A percentile compares a stretch with the other conserved stretches of the same genome.
These are phyloP conservation scores for Micrasema minimum DNA, from an alignment of 1,140 invertebrate species.

Conservation along the genomic window DNA sequence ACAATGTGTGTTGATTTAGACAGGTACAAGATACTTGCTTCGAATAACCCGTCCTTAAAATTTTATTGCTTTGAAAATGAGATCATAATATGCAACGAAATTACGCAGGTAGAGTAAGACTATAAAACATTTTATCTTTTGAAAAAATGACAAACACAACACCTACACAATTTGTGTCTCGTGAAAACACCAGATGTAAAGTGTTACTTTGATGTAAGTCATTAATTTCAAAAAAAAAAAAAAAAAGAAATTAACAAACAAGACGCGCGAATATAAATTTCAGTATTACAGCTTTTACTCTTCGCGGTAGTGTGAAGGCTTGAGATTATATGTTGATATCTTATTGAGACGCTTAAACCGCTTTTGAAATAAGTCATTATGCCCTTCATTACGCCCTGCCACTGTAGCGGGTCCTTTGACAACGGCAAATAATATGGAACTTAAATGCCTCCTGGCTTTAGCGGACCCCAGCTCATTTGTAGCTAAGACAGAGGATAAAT, in stretches of 20 bases:
- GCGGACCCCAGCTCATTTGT: conserved; percentile 37
- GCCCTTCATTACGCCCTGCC: conserved; percentile 30
- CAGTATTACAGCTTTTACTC: conserved; percentile 19
- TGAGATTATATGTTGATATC: conserved; percentile 36
- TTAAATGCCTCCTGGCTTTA: conserved; percentile 29
- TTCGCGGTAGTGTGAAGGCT: conserved; percentile 14
- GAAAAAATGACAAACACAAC: too few relatives aligned
- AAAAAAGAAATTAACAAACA: conserved; percentile 3
- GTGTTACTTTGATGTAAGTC: neutral
- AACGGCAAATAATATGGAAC: conserved; percentile 14
- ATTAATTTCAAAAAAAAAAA: conserved; percentile 22
- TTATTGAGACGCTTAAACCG: conserved; percentile 43
- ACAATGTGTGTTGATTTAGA: too few relatives aligned
- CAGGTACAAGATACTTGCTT: too few relatives aligned
- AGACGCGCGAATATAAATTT: conserved; percentile 24
- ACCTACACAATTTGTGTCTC: too few relatives aligned
- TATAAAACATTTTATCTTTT: too few relatives aligned
- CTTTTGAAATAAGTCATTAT: conserved; percentile 44
- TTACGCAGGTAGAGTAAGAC: too few relatives aligned
- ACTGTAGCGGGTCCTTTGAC: conserved; percentile 33
- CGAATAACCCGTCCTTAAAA: too few relatives aligned
- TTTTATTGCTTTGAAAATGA: too few relatives aligned
- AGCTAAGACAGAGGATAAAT: conserved; percentile 36
- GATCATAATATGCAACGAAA: too few relatives aligned
- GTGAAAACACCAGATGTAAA: neutral